Base-by-base conservation (phyloP, 2,888 invertebrate species). In the Sarcophaga rosellei region DNA sequence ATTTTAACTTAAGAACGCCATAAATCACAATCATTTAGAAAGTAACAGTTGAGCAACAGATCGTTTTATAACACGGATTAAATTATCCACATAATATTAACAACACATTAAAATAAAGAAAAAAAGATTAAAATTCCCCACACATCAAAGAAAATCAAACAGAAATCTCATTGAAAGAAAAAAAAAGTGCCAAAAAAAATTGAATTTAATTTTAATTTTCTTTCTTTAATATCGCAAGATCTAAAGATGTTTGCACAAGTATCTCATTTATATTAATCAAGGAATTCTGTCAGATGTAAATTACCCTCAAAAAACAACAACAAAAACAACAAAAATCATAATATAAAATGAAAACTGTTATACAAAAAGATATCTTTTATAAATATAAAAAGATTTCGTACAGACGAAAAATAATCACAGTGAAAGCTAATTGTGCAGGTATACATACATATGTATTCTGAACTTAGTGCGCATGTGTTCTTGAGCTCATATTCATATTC, bases 311-410 rank as follows among this genome's bases (percentile, higher is more conserved):
- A 59, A 44, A 69, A 35, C 25, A 25, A 10, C 4, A n/a, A 1
- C 21, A 47, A 6, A 47, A 8, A 66, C 11, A 23, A 70, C 1
- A 11, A 23, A 47, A 63, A 59, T 3, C 11, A 47, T 20, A 21
- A 3, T 61, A 44, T 35, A 35, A 35, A 62, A 61, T 0, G 0
- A 44, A 25, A 81, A 77, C 35, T 78, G 57, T 68, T 73, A 83
- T 83, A 83, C 23, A 3, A 12, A 47, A 4, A 25, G 3, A 74
- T 53, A 44, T 47, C 65, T 20, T 73, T 72, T 72, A 65, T 62
- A 73, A 84, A 70, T 44, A 65, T 20, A 12, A 73, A 62, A 15
- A 72, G 57, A 59, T 61, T 17, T 72, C 4, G 17, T 53, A 15
- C 12, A 53, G 2, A 17, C 12, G 53, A 12, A 53, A 53, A 53